Base-by-base conservation (phyloP, 37 sponge, comb jelly and placozoan species). In the Ephydatia muelleri region DNA sequence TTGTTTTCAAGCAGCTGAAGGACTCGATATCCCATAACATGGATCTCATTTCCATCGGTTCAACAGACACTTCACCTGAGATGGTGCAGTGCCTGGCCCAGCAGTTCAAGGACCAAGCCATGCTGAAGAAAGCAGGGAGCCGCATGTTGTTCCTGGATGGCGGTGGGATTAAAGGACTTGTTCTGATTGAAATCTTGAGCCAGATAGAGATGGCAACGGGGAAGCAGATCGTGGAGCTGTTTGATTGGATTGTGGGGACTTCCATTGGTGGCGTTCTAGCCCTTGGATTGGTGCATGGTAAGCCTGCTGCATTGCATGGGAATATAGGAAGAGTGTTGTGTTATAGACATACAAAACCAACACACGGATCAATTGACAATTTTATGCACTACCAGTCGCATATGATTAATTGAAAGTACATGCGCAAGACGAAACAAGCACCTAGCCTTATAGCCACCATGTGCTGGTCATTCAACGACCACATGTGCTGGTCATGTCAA, bases 131-230 rank as follows among this genome's bases (percentile, higher is more conserved):
- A 76, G 28, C 40, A 25, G 33, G 27, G 22, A 38, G 72, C 16
- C 33, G 65, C 14, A 5, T 79, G 13, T 36, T 79, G 30, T 79
- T 38, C 27, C 9, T 79, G 8, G 80, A 79, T 79, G 80, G 80
- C 6, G 49, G 49, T 4, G 49, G 80, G n/a, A 13, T 49, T 27
- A 79, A 66, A 79, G 38, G 80, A 65, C 30, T 79, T 11, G 64
- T 79, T 65, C 64, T 57, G 31, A 28, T 79, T 30, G 80, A 79
- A 22, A 79, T 71, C 32, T 13, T 71, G 72, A 71, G 30, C 12
- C 32, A 71, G 72, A 5, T 71, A 1, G 72, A 71, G 72, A 23
- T 31, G 72, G 35, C 32, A 21, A 71, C 72, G 13, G 72, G 72
- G 30, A 31, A 33, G 35, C 11, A 71, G 72, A 71, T 71, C 21